These are phyloP conservation scores for Clarias laeviceps DNA, from an alignment of 2,797 vertebrate genomes.

Conservation along the genomic window DNA sequence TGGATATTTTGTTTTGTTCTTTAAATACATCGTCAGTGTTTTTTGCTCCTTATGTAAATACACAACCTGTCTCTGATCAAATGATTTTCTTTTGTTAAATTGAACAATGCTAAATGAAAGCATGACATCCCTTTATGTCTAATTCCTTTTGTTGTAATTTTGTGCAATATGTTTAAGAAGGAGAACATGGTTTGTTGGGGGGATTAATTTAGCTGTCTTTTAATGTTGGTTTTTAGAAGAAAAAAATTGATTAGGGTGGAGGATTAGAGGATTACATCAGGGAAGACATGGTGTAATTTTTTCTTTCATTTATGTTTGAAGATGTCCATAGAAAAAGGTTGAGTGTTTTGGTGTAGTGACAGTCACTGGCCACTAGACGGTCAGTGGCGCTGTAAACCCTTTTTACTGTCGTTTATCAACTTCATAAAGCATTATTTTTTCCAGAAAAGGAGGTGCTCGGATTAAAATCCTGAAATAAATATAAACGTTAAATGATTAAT, in stretches of 20 bases:
- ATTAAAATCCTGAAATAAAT: not conserved
- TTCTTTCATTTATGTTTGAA: constrained; percentile 43
- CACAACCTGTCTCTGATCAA: not conserved
- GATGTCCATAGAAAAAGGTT: not conserved
- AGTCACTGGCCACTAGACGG: constrained; percentile 22
- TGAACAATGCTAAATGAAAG: not conserved
- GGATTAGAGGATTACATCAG: constrained; percentile 74
- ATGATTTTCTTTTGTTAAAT: not conserved
- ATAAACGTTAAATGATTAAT: not conserved
- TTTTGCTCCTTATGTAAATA: constrained; percentile 1
- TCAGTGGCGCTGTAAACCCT: not conserved
- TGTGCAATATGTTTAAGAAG: constrained; percentile 78
- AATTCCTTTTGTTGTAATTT: constrained; percentile 41
- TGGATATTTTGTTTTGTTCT: not conserved
- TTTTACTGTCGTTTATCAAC: not conserved
- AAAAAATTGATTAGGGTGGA: constrained; percentile 46
- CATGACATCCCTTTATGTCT: not conserved
- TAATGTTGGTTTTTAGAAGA: constrained; percentile 64
- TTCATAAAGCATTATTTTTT: not conserved
- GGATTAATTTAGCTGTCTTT: constrained; percentile 77
- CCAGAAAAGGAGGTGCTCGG: not conserved
- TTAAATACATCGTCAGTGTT: not conserved
- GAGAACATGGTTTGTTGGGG: constrained; percentile 72
- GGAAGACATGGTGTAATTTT: not conserved
- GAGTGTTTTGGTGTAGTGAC: not conserved